These are phyloP conservation scores for Drosophila nasuta DNA, from an alignment of 1,140 invertebrate genomes.

Conservation along the genomic window DNA sequence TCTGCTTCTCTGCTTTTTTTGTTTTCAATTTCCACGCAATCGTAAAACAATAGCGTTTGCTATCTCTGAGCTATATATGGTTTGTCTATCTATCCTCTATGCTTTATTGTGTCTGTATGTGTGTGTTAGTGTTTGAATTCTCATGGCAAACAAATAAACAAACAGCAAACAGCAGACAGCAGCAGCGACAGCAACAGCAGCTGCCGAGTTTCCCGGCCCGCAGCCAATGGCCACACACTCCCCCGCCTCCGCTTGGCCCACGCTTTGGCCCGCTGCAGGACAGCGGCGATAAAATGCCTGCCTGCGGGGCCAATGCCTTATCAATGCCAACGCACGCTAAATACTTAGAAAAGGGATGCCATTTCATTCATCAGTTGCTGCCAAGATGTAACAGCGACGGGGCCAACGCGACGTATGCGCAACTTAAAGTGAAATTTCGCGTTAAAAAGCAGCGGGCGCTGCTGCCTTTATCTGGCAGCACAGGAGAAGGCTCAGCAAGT, in stretches of 20 bases:
- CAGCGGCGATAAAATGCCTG: constrained; percentile 64
- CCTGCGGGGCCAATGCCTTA: constrained; percentile 68
- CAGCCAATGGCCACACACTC: constrained; percentile 59
- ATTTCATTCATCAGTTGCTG: constrained; percentile 64
- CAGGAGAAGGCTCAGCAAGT: constrained; percentile 5
- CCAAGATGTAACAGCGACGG: background rate
- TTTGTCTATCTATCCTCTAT: constrained; percentile 38
- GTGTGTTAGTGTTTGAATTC: constrained; percentile 63
- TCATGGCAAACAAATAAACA: constrained; percentile 72
- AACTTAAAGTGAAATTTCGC: constrained; percentile 57
- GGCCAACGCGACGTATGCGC: constrained; percentile 56
- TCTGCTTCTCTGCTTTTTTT: constrained; percentile 12
- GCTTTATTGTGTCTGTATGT: constrained; percentile 9
- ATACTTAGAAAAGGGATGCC: constrained; percentile 56
- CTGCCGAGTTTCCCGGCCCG: constrained; percentile 72
- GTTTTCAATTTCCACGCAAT: constrained; percentile 72
- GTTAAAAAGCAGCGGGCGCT: constrained; percentile 48
- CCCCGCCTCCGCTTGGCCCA: background rate
- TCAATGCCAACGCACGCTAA: constrained; percentile 64
- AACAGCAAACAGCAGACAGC: constrained; percentile 47
- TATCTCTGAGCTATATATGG: constrained; percentile 69
- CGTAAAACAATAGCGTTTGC: constrained; percentile 77
- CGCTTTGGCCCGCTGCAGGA: background rate
- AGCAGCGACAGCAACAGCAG: constrained; percentile 50
- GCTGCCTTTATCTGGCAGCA: constrained; percentile 36